Conservation (phyloP, 2,888 invertebrate genomes). For the Pantelozetes paolii region DNA sequence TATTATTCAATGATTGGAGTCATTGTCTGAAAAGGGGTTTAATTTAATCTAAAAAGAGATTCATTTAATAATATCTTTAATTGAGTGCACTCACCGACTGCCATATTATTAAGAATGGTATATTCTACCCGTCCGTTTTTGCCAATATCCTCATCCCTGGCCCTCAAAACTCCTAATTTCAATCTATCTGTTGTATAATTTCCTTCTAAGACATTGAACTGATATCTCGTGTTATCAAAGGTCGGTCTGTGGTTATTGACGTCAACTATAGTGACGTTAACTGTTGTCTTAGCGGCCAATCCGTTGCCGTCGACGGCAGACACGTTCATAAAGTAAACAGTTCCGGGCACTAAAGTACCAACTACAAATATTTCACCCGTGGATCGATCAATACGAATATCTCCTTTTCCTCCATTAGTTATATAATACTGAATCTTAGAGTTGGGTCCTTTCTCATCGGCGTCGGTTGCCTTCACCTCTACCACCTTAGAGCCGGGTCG, state of each 20-base stretch:
- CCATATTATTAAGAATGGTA: conserved; percentile 49
- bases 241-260: conserved; percentile 75
- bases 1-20: no score
- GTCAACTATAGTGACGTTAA: conserved; percentile 63
- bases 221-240: conserved; percentile 76
- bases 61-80: no score
- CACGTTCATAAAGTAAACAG: conserved; percentile 59
- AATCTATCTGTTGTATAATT: conserved; percentile 63
- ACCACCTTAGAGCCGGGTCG: conserved; percentile 50
- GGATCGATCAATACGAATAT: conserved; percentile 50
- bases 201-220: conserved; percentile 75
- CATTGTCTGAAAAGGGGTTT: no score
- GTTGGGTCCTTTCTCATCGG: conserved; percentile 49
- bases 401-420: conserved; percentile 48
- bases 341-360: conserved; percentile 48
- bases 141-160: conserved; percentile 73
- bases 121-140: conserved; percentile 74
- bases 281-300: conserved; percentile 63
- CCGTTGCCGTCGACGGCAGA: conserved; percentile 72
- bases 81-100: conserved; percentile 42
- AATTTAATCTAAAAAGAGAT: no score
- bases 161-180: conserved; percentile 68
- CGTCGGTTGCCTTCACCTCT: conserved; percentile 61
- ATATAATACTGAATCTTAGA: conserved; percentile 49
- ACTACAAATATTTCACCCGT: conserved; percentile 49